phyloP scores from a whole-genome alignment of 1,140 invertebrate genomes.

The Microplitis demolitor region DNA sequence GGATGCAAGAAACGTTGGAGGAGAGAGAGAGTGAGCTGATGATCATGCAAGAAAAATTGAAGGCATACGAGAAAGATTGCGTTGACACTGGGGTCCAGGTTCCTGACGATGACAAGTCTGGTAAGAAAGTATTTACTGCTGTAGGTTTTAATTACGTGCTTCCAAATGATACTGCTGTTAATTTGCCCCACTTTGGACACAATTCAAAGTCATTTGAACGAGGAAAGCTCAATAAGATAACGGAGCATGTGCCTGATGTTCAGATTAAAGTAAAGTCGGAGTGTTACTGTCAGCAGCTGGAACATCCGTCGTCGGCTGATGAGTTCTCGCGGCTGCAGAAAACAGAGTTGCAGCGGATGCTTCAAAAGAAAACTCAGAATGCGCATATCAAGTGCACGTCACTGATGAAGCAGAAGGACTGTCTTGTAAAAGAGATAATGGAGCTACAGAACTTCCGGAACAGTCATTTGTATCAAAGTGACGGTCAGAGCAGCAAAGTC shows the following conservation, averaged over 20 bases:
- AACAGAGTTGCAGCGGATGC: constrained; percentile 54
- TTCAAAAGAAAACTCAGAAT: constrained; percentile 53
- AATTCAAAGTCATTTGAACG: constrained; percentile 7
- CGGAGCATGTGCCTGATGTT: constrained; percentile 23
- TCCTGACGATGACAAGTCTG: not conserved
- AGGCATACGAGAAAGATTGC: not conserved
- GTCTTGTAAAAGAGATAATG: constrained; percentile 59
- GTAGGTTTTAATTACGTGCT: not conserved
- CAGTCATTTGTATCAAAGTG: constrained; percentile 33
- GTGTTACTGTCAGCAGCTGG: constrained; percentile 32
- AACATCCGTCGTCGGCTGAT: constrained; percentile 17
- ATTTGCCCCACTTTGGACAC: constrained; percentile 5
- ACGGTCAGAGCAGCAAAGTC: constrained; percentile 43
- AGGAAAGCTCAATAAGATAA: constrained; percentile 33
- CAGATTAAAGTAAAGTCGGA: constrained; percentile 20
- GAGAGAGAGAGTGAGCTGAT: constrained; percentile 64
- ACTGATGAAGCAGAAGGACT: constrained; percentile 58
- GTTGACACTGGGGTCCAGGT: not conserved
- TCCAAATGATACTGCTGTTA: not conserved
- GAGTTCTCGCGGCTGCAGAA: constrained; percentile 23
- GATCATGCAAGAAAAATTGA: constrained; percentile 61
- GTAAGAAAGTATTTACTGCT: not conserved
- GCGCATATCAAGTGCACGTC: constrained; percentile 58
- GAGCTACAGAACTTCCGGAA: constrained; percentile 52
- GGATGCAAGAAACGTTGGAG: constrained; percentile 56